A percentile compares a stretch with the other conserved stretches of the same genome.
These are phyloP conservation scores for Neolamprologus multifasciatus DNA, from an alignment of 2,797 vertebrate species.

Conservation along the genomic window DNA sequence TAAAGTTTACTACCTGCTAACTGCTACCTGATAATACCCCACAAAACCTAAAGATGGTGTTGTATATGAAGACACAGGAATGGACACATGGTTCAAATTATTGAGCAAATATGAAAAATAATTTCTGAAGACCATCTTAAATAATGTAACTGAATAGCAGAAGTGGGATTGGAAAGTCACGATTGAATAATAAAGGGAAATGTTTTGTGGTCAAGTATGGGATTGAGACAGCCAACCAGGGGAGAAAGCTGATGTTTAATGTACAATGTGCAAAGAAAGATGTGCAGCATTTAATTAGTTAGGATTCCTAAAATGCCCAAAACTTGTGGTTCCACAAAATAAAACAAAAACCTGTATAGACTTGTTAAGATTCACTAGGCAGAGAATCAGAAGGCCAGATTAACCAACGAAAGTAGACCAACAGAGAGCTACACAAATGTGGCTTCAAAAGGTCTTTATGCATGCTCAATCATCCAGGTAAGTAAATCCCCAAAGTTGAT, in stretches of 20 bases:
- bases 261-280: background rate
- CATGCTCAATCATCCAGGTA: background rate
- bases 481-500: background rate
- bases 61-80: background rate
- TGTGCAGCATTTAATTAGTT: background rate
- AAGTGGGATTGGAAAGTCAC: background rate
- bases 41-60: background rate
- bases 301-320: background rate
- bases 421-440: background rate
- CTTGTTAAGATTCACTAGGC: background rate
- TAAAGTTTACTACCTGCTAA: background rate
- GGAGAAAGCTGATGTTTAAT: background rate
- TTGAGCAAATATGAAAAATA: background rate
- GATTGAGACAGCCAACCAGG: background rate
- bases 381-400: background rate
- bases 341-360: background rate
- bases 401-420: background rate
- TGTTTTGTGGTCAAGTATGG: background rate
- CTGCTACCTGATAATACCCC: background rate
- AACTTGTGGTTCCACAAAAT: background rate
- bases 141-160: background rate
- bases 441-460: background rate
- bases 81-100: background rate
- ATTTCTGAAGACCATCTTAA: background rate
- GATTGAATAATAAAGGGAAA: background rate